Evolutionary conservation across 2,113 vertebrate species (phyloP).

Genomic region (Phalacrocorax carbo): DNA sequence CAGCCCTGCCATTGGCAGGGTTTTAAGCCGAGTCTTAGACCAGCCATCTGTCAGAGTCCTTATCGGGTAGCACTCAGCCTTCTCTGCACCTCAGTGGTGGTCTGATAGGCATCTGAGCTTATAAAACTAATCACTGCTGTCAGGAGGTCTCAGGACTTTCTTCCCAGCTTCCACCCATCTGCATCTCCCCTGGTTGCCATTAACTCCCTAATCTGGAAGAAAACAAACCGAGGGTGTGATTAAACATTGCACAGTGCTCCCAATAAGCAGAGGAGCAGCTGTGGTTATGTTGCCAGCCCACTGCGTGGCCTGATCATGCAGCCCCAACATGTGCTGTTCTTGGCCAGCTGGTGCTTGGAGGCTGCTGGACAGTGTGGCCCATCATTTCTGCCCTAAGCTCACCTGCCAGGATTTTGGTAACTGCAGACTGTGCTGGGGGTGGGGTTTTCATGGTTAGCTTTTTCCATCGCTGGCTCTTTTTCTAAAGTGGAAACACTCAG

Average conservation of each 20-base stretch:
- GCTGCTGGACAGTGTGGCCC: not conserved
- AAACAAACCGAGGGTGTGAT: not conserved
- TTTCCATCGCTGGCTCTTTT: not conserved
- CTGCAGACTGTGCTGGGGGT: not conserved
- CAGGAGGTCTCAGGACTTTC: not conserved
- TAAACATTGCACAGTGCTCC: accelerated
- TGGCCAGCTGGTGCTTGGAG: not conserved
- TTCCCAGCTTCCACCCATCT: not conserved
- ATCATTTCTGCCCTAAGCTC: not conserved
- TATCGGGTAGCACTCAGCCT: accelerated
- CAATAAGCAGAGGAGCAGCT: not conserved
- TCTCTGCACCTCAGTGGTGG: accelerated
- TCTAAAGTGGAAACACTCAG: not conserved
- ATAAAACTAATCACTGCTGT: not conserved
- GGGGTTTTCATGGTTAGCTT: not conserved
- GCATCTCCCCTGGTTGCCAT: not conserved
- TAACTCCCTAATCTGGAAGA: not conserved
- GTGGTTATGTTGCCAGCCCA: accelerated
- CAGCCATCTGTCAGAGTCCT: not conserved
- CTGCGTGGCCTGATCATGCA: accelerated
- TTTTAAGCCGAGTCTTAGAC: not conserved
- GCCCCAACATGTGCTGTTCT: not conserved
- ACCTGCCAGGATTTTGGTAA: not conserved
- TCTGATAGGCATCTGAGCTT: not conserved
- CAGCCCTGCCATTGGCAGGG: not conserved